Base-by-base conservation (phyloP, 2,797 vertebrate genomes). In the Fistularia commersonii region DNA sequence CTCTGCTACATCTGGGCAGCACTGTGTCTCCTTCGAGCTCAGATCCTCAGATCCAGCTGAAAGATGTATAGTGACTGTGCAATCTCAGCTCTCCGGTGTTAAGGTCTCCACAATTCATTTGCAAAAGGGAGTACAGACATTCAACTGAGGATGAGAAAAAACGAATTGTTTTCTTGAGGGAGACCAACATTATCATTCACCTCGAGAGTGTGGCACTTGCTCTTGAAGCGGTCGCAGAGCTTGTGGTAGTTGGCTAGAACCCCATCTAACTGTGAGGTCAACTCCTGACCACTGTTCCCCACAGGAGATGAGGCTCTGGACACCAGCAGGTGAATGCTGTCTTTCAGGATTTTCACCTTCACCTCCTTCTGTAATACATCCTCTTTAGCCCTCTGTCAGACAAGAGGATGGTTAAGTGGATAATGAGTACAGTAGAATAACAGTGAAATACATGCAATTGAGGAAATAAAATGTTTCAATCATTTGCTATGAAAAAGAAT, bases 291-390 rank as follows among this genome's bases (percentile, higher is more conserved):
- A 3, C 54, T 36, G 36, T 50, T 45, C 53, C 79, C 93, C 32
- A 90, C 90, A 72, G 91, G 85, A 0, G 92, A 91, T 61, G 71
- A 45, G 6, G 77, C 82, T 72, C 88, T 93, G 61, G 85, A 69
- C 47, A 93, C 93, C 76, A 99, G 61, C 69, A 92, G 67, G 77
- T 93, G 94, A 80, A 99, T 96, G 74, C 82, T 98, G 85, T 99
- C 96, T 80, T 94, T 99, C 59, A 99, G 84, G 80, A 99, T 99
- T 87, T 98, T 99, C 76, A 99, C 97, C 46, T 95, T 86, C 80
- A 98, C 96, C 75, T 99, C 97, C 57, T 99, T 99, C 91, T 99
- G 97, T 34, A 97, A 61, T 88, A 99, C 96, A n/a, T 99, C 97
- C 90, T 98, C 97, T 86, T 95, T 95, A 0, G 95, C 97, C 72